phyloP scores from a whole-genome alignment of 2,113 vertebrate species.

The Anoplopoma fimbria region DNA sequence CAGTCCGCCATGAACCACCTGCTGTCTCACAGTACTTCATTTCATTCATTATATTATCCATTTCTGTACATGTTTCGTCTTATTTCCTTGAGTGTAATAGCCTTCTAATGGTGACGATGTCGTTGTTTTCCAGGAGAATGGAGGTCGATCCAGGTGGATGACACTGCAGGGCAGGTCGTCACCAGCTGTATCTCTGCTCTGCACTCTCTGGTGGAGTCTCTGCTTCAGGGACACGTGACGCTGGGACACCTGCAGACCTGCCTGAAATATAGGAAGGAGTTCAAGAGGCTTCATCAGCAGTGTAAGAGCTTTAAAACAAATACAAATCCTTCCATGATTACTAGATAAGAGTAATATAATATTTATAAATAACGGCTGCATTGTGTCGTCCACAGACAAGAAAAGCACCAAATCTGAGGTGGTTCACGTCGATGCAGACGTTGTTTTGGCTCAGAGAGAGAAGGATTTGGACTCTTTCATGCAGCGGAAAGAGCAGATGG shows the following conservation, averaged over 20 bases:
- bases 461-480: slow-evolving; percentile 52
- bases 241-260: slow-evolving; percentile 72
- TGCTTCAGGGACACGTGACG: slow-evolving; percentile 70
- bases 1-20: slow-evolving; percentile 75
- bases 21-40: slow-evolving; percentile 62
- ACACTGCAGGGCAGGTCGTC: slow-evolving; percentile 60
- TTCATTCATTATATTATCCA: neutral
- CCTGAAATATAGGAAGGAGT: slow-evolving; percentile 62
- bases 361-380: neutral
- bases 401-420: slow-evolving; percentile 17
- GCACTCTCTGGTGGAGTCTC: slow-evolving; percentile 55
- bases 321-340: neutral
- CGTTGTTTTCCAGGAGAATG: slow-evolving; percentile 62
- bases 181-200: slow-evolving; percentile 49
- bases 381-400: slow-evolving; percentile 65
- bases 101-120: neutral
- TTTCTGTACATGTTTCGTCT: neutral
- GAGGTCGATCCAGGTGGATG: slow-evolving; percentile 68
- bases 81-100: neutral
- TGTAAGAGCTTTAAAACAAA: slow-evolving; percentile 62
- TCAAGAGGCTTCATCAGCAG: slow-evolving; percentile 71
- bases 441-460: slow-evolving; percentile 74
- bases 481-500: slow-evolving; percentile 64
- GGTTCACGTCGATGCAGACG: slow-evolving; percentile 32
- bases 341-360: neutral